Percentiles rank a stretch among this genome's conserved stretches.
phyloP scores from a whole-genome alignment of 2,797 vertebrate genomes.

The Aselliscus stoliczkanus region DNA sequence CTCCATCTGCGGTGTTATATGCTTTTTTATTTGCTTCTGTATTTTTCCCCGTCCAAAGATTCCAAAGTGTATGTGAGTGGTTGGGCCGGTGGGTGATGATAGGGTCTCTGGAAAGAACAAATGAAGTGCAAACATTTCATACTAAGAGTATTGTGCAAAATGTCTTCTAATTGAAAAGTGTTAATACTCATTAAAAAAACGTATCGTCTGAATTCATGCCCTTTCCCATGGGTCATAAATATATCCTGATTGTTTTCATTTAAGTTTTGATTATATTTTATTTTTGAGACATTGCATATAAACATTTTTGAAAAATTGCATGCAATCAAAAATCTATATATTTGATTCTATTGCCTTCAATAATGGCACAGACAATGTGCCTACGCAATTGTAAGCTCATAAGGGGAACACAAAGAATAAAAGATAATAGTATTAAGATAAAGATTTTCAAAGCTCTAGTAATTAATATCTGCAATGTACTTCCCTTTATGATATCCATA shows the following conservation, averaged over 20 bases:
- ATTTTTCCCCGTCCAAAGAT: neutral
- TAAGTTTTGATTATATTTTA: neutral
- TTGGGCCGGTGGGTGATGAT: neutral
- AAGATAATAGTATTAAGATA: neutral
- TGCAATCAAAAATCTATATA: neutral
- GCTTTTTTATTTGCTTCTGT: neutral
- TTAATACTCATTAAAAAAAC: neutral
- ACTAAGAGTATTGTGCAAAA: neutral
- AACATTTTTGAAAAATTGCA: neutral
- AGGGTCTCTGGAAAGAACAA: neutral
- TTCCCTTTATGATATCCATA: neutral
- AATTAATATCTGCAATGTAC: neutral
- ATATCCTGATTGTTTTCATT: neutral
- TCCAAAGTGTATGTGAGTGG: neutral
- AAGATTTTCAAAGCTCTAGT: neutral
- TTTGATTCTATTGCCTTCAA: neutral
- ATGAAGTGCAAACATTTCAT: neutral
- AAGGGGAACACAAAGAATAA: neutral
- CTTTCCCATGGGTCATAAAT: neutral
- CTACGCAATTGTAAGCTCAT: neutral
- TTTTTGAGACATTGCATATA: neutral
- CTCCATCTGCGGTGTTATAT: neutral
- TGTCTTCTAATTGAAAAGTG: neutral
- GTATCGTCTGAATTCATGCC: neutral
- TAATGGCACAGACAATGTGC: neutral